phyloP scores from a whole-genome alignment of 2,888 invertebrate species.

The Noctua comes region DNA sequence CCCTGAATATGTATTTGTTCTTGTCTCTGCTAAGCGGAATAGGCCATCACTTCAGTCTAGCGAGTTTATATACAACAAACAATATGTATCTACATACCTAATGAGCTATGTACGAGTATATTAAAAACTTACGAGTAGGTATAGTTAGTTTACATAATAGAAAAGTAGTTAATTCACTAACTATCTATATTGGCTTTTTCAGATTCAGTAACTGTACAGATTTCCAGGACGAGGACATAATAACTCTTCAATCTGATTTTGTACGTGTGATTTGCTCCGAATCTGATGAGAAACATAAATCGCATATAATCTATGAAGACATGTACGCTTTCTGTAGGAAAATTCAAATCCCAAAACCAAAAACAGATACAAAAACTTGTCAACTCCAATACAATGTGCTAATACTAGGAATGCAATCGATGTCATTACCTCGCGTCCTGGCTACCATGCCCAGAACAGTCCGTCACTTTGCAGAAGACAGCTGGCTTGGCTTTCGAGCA shows the following conservation, averaged over 20 bases:
- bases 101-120: neutral
- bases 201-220: conserved; percentile 79
- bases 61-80: neutral
- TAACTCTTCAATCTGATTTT: conserved; percentile 79
- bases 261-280: conserved; percentile 81
- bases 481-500: conserved; percentile 93
- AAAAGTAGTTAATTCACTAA: neutral
- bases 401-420: conserved; percentile 95
- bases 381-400: conserved; percentile 90
- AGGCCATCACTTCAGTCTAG: neutral
- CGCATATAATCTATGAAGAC: conserved; percentile 79
- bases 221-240: conserved; percentile 71
- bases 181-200: conserved; percentile 53
- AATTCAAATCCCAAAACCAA: conserved; percentile 76
- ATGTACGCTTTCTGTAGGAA: conserved; percentile 86
- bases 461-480: conserved; percentile 91
- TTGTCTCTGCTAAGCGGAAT: neutral
- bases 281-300: conserved; percentile 71
- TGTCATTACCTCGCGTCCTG: conserved; percentile 94
- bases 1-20: neutral
- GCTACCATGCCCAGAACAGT: conserved; percentile 94
- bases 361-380: conserved; percentile 59
- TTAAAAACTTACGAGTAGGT: neutral
- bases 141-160: neutral
- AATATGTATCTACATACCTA: neutral